These are phyloP conservation scores for Diplogasteroides magnus DNA, from an alignment of 1,140 invertebrate genomes.

Conservation along the genomic window DNA sequence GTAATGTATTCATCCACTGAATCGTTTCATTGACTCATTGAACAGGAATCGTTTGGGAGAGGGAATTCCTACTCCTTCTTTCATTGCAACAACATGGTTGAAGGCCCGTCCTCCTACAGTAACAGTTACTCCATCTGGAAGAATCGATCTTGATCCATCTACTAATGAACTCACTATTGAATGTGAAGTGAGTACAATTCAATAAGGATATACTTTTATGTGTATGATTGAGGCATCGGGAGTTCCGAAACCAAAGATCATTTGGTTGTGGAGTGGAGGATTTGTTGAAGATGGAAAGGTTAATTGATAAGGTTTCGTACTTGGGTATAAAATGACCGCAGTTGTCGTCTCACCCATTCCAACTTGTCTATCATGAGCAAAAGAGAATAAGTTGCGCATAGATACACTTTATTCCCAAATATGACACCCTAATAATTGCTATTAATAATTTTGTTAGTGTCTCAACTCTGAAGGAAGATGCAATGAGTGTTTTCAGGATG, in stretches of 20 bases:
- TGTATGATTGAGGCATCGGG: slow-evolving; percentile 49
- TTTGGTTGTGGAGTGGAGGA: slow-evolving; percentile 49
- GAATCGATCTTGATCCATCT: slow-evolving; percentile 35
- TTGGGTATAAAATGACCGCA: slow-evolving; percentile 14
- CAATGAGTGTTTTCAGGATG: slow-evolving; percentile 31
- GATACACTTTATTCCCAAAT: no score
- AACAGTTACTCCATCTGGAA: slow-evolving; percentile 32
- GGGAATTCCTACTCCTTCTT: slow-evolving; percentile 43
- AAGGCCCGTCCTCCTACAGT: slow-evolving; percentile 41
- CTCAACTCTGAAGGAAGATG: background rate
- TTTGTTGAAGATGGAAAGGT: slow-evolving; percentile 50
- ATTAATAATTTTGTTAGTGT: slow-evolving; percentile 6
- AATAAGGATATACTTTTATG: no score
- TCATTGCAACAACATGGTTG: slow-evolving; percentile 48
- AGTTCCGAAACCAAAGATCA: slow-evolving; percentile 52
- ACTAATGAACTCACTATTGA: slow-evolving; percentile 44
- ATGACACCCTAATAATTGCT: no score
- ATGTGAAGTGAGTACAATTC: no score
- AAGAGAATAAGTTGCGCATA: no score
- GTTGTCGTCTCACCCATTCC: no score
- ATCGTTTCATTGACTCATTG: no score
- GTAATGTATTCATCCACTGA: no score
- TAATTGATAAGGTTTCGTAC: slow-evolving; percentile 17
- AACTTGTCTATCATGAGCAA: no score
- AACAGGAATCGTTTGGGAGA: slow-evolving; percentile 45